These are phyloP conservation scores for Epinephelus cyanopodus DNA, from an alignment of 2,113 vertebrate genomes.

Conservation along the genomic window DNA sequence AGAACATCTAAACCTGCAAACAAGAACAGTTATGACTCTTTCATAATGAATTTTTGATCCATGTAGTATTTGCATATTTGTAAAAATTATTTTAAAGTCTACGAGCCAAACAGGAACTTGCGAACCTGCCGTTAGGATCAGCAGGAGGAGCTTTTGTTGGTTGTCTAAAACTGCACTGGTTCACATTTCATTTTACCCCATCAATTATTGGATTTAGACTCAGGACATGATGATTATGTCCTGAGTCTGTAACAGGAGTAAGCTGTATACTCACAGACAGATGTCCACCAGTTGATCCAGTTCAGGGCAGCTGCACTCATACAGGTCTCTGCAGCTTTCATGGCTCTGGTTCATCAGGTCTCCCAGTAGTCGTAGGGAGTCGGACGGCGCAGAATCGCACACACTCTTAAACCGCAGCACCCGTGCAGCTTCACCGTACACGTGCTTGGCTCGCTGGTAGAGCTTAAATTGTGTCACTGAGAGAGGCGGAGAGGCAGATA, in stretches of 20 bases:
- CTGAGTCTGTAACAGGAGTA: not conserved
- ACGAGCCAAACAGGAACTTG: too few relatives aligned
- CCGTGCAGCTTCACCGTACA: constrained; percentile 93
- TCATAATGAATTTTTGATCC: too few relatives aligned
- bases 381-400: constrained; percentile 86
- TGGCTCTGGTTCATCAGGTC: constrained; percentile 96
- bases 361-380: constrained; percentile 87
- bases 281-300: constrained; percentile 94
- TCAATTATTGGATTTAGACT: too few relatives aligned
- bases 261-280: constrained; percentile 90
- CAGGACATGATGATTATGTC: not conserved
- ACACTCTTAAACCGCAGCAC: constrained; percentile 91
- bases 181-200: not conserved
- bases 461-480: constrained; percentile 91
- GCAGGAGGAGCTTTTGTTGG: not conserved
- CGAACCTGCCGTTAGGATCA: too few relatives aligned
- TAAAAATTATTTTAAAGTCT: too few relatives aligned
- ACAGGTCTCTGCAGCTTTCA: constrained; percentile 93
- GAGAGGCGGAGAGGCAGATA: not conserved
- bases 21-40: too few relatives aligned
- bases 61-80: too few relatives aligned
- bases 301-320: constrained; percentile 96
- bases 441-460: constrained; percentile 93
- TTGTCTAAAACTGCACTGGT: not conserved
- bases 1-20: too few relatives aligned